phyloP scores from a whole-genome alignment of 2,797 vertebrate genomes.

The Meriones psammophilus region DNA sequence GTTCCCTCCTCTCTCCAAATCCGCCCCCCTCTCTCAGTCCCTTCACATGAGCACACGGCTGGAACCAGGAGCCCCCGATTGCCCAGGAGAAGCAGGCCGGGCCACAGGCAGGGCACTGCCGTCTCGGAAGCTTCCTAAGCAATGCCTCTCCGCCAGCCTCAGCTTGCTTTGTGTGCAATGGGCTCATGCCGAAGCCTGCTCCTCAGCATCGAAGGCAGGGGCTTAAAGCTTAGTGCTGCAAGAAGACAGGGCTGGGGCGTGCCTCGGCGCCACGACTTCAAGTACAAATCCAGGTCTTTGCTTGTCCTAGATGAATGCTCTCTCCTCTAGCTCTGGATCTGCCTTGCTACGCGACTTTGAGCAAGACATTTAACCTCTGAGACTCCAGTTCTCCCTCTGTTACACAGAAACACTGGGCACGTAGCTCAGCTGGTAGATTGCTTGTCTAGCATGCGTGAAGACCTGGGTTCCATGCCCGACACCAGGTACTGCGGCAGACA shows the following conservation, averaged over 20 bases:
- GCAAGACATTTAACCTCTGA: slow-evolving; percentile 3
- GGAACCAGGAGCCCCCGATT: background rate
- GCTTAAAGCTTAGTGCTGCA: background rate
- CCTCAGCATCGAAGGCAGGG: background rate
- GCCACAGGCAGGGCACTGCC: background rate
- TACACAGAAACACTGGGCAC: background rate
- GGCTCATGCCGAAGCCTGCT: background rate
- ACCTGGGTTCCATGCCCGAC: background rate
- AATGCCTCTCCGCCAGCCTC: background rate
- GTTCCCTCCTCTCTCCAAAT: background rate
- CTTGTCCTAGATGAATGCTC: background rate
- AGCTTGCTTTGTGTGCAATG: slow-evolving; percentile 39
- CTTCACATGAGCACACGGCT: background rate
- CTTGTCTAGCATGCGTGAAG: background rate
- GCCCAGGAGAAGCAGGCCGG: background rate
- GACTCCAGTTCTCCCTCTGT: background rate
- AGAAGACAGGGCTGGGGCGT: background rate
- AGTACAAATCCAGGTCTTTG: background rate
- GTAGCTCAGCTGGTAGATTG: background rate
- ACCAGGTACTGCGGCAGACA: background rate
- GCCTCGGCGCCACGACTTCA: background rate
- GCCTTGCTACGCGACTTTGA: background rate
- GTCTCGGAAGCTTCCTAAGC: background rate
- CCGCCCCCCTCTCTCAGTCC: background rate
- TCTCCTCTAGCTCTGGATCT: background rate